Percentiles rank a stretch among this genome's conserved stretches.
phyloP scores from a whole-genome alignment of 2,888 invertebrate genomes.

The Coronaproctus castanopsis region DNA sequence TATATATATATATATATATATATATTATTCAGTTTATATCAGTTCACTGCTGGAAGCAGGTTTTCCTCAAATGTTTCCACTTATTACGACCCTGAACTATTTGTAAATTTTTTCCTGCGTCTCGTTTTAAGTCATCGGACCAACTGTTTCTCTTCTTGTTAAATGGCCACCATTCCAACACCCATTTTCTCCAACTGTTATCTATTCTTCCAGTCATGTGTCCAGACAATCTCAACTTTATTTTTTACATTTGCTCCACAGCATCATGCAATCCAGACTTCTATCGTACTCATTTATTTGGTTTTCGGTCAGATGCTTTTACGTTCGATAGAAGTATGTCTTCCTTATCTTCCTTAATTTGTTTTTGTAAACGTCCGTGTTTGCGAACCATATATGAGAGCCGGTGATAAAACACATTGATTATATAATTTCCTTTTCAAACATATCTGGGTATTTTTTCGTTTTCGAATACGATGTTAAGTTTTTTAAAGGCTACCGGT shows the following conservation, averaged over 20 bases:
- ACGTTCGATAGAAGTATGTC: background rate
- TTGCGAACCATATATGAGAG: background rate
- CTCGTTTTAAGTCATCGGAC: background rate
- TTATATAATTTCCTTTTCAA: too few relatives aligned
- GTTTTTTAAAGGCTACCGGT: too few relatives aligned
- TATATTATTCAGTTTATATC: background rate
- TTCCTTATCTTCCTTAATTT: background rate
- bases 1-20: background rate
- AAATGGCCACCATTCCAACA: background rate
- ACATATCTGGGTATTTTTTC: too few relatives aligned
- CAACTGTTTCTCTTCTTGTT: background rate
- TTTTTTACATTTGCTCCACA: background rate
- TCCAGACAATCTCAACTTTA: background rate
- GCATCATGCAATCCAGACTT: background rate
- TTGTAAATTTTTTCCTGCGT: too few relatives aligned
- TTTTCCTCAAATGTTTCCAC: background rate
- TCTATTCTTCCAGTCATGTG: background rate
- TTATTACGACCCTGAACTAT: too few relatives aligned
- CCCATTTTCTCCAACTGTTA: background rate
- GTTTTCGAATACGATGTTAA: too few relatives aligned
- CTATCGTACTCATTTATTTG: background rate
- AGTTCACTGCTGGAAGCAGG: background rate
- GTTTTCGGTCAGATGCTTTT: background rate
- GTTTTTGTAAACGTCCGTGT: background rate
- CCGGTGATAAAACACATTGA: too few relatives aligned